Evolutionary conservation across 2,113 vertebrate genomes (phyloP).

Genomic region (Microtus montanus): DNA sequence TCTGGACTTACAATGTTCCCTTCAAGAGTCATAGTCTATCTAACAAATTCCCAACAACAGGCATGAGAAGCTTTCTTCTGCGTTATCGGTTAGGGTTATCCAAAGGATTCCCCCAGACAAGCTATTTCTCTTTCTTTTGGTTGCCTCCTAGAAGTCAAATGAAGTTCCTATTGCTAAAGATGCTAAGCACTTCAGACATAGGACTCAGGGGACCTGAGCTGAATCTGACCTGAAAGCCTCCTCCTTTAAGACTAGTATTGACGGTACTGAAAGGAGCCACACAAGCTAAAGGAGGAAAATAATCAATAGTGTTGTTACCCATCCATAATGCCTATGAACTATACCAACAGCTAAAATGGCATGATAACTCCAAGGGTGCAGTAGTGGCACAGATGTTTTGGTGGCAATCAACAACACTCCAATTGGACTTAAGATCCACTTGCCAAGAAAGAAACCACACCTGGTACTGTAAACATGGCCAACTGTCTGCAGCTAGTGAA

Average conservation of each 20-base stretch:
- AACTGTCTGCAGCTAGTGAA: not conserved
- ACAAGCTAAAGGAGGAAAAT: not conserved
- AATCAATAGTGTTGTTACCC: not conserved
- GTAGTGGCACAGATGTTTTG: not conserved
- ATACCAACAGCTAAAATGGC: not conserved
- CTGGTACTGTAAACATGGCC: not conserved
- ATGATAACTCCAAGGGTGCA: not conserved
- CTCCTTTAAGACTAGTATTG: not conserved
- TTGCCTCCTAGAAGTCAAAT: not conserved
- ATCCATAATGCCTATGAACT: not conserved
- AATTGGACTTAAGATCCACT: not conserved
- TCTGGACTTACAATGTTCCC: not conserved
- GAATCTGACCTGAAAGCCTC: not conserved
- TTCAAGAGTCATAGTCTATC: not conserved
- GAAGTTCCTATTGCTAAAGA: not conserved
- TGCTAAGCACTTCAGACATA: not conserved
- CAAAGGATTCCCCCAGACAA: too few species aligned
- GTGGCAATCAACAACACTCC: not conserved
- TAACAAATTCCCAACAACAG: not conserved
- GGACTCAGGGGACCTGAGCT: not conserved
- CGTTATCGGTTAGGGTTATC: not conserved
- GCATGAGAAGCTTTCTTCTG: not conserved
- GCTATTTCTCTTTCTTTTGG: not conserved
- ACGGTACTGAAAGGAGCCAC: not conserved
- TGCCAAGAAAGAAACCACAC: too few species aligned